Conservation (phyloP, 2,888 invertebrate genomes). For the Melanchra persicariae region DNA sequence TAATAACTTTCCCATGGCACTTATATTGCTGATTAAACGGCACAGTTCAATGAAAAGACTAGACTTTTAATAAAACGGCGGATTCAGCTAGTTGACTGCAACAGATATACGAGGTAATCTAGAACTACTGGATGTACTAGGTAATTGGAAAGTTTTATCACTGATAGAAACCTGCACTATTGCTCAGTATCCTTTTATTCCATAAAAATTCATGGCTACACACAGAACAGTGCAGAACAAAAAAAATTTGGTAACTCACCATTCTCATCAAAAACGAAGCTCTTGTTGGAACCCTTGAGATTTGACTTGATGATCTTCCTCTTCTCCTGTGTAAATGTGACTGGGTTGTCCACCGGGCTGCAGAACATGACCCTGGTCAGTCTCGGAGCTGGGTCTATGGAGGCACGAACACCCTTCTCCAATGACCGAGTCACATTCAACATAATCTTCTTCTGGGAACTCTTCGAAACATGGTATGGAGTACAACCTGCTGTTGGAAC, state of each 20-base stretch:
- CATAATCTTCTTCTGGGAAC: conserved; percentile 71
- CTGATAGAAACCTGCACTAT: no score
- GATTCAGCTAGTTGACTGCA: no score
- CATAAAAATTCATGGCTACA: no score
- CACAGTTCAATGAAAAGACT: no score
- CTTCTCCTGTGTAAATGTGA: conserved; percentile 73
- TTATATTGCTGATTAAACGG: no score
- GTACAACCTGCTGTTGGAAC: conserved; percentile 81
- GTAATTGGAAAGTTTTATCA: not conserved
- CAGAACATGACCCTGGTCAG: conserved; percentile 86
- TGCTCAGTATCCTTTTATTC: no score
- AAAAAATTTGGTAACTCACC: conserved; percentile 71
- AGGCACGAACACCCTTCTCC: conserved; percentile 75
- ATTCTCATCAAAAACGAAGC: conserved; percentile 84
- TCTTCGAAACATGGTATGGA: conserved; percentile 77
- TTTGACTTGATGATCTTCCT: conserved; percentile 86
- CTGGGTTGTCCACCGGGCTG: conserved; percentile 81
- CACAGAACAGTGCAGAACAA: no score
- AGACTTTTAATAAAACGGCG: no score
- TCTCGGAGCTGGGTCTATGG: conserved; percentile 70
- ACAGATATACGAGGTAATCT: no score
- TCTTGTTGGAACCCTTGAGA: conserved; percentile 88
- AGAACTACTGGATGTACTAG: no score
- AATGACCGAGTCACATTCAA: conserved; percentile 84
- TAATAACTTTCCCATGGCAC: no score